A percentile compares a stretch with the other conserved stretches of the same genome.
Conservation (phyloP, 2,797 vertebrate genomes). For the Rachycentron canadum region DNA sequence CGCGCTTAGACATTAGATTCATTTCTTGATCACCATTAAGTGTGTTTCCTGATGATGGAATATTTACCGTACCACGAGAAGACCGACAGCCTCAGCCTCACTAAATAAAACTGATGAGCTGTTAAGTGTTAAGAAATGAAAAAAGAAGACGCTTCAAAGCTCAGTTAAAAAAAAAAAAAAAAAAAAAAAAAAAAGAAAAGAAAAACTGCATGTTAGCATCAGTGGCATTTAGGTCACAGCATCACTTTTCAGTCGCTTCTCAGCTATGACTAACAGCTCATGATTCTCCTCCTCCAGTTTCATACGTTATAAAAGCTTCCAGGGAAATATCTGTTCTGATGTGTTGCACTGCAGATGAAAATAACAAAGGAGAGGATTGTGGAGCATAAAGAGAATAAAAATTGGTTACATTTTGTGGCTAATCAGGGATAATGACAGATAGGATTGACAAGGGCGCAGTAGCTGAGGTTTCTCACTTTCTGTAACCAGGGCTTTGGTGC, state of each 20-base stretch:
- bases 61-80: conserved; percentile 43
- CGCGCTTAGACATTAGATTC: conserved; percentile 38
- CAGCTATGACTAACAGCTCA: conserved; percentile 57
- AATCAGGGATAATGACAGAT: conserved; percentile 37
- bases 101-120: conserved; percentile 64
- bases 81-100: conserved; percentile 33
- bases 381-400: conserved; percentile 40
- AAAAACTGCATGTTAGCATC: conserved; percentile 59
- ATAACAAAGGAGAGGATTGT: conserved; percentile 42
- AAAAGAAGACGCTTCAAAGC: conserved; percentile 58
- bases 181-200: conserved; percentile 43
- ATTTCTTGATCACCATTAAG: conserved; percentile 56
- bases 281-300: conserved; percentile 61
- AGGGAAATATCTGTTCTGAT: conserved; percentile 58
- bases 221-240: conserved; percentile 73
- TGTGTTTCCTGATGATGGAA: conserved; percentile 59
- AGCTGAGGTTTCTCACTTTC: conserved; percentile 48
- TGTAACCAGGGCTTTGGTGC: conserved; percentile 36
- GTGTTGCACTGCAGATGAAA: conserved; percentile 47
- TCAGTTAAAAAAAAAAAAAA: conserved; percentile 38
- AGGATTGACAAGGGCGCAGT: conserved; percentile 9
- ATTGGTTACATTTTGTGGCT: conserved; percentile 23
- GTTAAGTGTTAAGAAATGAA: conserved; percentile 53
- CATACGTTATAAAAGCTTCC: conserved; percentile 52
- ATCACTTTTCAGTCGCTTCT: conserved; percentile 51